Evolutionary conservation across 2,113 vertebrate species (phyloP), one percentile per base, ranked within the genome.

Genomic region (Cairina moschata): DNA sequence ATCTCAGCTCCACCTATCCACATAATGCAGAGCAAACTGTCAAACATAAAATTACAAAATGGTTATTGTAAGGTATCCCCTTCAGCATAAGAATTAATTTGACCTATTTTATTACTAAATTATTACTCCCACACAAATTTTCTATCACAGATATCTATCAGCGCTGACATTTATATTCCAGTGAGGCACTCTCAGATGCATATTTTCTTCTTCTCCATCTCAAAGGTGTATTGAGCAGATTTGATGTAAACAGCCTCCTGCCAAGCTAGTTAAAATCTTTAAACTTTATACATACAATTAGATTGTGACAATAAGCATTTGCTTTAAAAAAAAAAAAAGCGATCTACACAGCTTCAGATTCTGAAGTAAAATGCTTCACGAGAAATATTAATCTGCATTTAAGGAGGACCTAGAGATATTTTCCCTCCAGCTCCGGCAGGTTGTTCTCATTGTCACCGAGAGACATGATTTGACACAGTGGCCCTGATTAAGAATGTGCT

Each of bases 51-150:
- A 97, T 91, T 96, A 93, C 79, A 97, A 91, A 97, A 95, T 91
- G 91, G 95, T 97, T 97, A 97, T 85, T 83, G 86, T 83, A 95
- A 96, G 95, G 86, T 85, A 93, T 96, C 95, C 94, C 95, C 97
- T 97, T 94, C 92, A 97, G 82, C 92, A 95, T 84, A 94, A 95
- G 97, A 98, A 97, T 95, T 93, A 73, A 95, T 94, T 96, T 95
- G 88, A 95, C 86, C 92, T 96, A 88, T 96, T 97, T 97, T 97
- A 96, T 95, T 93, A 96, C 97, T 97, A 94, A 97, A 95, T 94
- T 96, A 97, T 94, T 97, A 96, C 95, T 97, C 97, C 97, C 95
- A 95, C 95, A 97, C 95, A 91, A 96, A 95, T 97, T 95, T 95
- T 91, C 91, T 94, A 90, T 83, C 82, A 90, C n/a, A 94, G 93